Conservation (phyloP, 2,797 vertebrate species). For the Xyrichtys novacula region DNA sequence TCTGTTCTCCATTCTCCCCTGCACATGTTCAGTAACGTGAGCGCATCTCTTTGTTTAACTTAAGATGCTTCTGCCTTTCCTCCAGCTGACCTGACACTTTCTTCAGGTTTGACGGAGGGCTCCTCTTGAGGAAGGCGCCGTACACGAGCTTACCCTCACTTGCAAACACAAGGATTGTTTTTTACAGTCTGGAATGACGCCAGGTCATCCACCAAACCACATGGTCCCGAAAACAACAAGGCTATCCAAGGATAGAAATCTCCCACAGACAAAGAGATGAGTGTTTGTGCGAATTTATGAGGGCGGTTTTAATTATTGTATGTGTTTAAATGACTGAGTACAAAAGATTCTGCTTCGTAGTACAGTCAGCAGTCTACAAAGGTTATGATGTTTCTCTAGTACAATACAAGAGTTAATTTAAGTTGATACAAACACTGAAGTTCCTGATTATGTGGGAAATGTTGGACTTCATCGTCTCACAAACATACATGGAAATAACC, state of each 20-base stretch:
- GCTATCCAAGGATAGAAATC: conserved; percentile 65
- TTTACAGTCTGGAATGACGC: conserved; percentile 60
- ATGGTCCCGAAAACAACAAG: conserved; percentile 76
- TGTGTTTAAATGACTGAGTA: conserved; percentile 64
- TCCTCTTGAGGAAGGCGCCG: conserved; percentile 43
- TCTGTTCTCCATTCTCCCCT: conserved; percentile 18
- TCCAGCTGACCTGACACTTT: conserved; percentile 62
- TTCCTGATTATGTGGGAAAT: conserved; percentile 51
- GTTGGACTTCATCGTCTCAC: conserved; percentile 34
- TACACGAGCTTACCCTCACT: conserved; percentile 44
- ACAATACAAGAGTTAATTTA: conserved; percentile 37
- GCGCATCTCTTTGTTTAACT: conserved; percentile 55
- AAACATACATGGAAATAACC: conserved; percentile 20
- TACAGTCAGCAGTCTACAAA: conserved; percentile 35
- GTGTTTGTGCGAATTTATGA: conserved; percentile 64
- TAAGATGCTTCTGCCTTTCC: conserved; percentile 70
- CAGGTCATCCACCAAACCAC: conserved; percentile 77
- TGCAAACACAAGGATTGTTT: conserved; percentile 56
- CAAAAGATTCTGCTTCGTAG: conserved; percentile 46
- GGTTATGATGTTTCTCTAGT: conserved; percentile 31
- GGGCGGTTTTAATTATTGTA: conserved; percentile 60
- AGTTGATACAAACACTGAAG: conserved; percentile 39
- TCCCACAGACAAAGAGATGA: conserved; percentile 64
- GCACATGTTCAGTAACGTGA: conserved; percentile 61
- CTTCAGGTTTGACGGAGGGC: conserved; percentile 38